These are phyloP conservation scores for Picathartes gymnocephalus DNA, from an alignment of 2,113 vertebrate species.

Conservation along the genomic window DNA sequence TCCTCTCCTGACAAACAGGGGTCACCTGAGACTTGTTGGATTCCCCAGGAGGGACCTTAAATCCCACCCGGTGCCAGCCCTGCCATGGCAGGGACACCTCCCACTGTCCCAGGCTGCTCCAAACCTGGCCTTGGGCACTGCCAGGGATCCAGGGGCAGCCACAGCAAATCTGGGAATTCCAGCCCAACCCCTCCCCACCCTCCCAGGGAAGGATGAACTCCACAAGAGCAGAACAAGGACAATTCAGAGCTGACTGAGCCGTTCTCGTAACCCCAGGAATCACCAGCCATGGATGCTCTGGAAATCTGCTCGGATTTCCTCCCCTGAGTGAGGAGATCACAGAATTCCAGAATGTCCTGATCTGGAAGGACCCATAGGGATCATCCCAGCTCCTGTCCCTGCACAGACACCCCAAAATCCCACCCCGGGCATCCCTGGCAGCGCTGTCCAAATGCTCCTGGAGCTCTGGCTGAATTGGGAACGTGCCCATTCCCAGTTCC, in stretches of 20 bases:
- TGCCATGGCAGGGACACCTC: not conserved
- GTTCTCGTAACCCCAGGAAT: not conserved
- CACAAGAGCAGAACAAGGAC: not conserved
- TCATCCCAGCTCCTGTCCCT: not conserved
- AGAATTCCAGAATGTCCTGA: not conserved
- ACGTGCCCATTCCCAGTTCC: not conserved
- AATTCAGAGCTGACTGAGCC: not conserved
- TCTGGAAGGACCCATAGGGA: not conserved
- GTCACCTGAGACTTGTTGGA: fast-evolving
- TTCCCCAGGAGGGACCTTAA: not conserved
- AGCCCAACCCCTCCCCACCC: not conserved
- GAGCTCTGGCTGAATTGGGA: not conserved
- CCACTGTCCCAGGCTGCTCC: not conserved
- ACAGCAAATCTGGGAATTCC: not conserved
- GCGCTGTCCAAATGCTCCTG: not conserved
- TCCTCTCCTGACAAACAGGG: not conserved
- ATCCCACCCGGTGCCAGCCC: fast-evolving
- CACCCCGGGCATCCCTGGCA: not conserved
- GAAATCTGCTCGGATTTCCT: not conserved
- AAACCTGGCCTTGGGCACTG: not conserved
- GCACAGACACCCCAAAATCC: not conserved
- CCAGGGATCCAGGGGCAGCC: not conserved
- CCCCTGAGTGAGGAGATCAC: not conserved
- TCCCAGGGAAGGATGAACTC: not conserved
- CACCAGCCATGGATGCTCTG: not conserved